Evolutionary conservation across 2,113 vertebrate species (phyloP).

Genomic region (Cebus imitator): DNA sequence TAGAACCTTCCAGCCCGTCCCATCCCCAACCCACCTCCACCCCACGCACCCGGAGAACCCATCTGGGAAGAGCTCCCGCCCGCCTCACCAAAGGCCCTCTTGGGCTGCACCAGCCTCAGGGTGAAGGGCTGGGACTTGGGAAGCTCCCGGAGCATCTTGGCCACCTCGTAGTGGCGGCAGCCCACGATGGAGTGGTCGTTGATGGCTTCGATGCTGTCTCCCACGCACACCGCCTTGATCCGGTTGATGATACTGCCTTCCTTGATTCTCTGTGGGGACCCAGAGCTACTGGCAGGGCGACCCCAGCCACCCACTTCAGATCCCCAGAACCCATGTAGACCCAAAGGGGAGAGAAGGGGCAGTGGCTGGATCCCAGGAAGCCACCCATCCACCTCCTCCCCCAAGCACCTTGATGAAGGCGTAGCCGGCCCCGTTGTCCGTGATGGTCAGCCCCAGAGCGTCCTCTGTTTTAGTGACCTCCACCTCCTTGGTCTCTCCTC

Average conservation of each 20-base stretch:
- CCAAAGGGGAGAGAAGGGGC: neutral
- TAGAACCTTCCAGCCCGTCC: neutral
- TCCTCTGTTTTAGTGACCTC: constrained; percentile 97
- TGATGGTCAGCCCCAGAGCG: constrained; percentile 96
- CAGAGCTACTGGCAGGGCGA: neutral
- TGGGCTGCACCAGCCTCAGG: constrained; percentile 94
- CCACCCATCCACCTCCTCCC: rapidly evolving
- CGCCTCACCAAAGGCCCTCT: constrained; percentile 94
- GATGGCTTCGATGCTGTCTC: constrained; percentile 98
- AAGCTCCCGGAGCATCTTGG: constrained; percentile 97
- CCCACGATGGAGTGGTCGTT: constrained; percentile 98
- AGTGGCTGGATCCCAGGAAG: neutral
- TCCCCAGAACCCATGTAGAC: neutral
- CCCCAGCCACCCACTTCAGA: rapidly evolving
- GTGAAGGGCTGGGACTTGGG: constrained; percentile 92
- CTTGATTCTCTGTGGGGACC: constrained; percentile 91
- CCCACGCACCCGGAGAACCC: neutral
- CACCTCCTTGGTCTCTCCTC: constrained; percentile 96
- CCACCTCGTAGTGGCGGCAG: constrained; percentile 98
- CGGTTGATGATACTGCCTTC: constrained; percentile 95
- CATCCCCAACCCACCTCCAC: neutral
- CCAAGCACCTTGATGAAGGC: constrained; percentile 95
- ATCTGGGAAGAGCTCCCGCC: neutral
- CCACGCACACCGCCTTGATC: constrained; percentile 91
- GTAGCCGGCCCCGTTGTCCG: constrained; percentile 95